Percentiles rank a stretch among this genome's conserved stretches.
Evolutionary conservation across 1,140 invertebrate species (phyloP).

Genomic region (Drosophila watanabei): DNA sequence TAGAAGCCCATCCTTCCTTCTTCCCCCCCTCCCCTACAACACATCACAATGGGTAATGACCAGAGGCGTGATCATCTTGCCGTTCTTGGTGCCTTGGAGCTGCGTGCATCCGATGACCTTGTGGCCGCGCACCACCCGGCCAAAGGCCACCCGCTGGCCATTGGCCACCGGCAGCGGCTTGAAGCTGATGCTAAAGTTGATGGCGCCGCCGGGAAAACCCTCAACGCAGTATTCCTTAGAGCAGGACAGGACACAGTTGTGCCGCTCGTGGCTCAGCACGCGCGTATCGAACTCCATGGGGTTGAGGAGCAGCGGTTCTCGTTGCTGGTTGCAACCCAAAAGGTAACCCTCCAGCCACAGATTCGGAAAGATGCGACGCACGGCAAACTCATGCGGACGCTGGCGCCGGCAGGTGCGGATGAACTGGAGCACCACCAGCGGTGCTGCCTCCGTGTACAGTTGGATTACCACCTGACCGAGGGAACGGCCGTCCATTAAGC

Average conservation of each 20-base stretch:
- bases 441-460: conserved; percentile 63
- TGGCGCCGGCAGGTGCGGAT: conserved; percentile 45
- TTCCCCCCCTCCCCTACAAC: conserved; percentile 6
- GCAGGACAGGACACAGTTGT: conserved; percentile 45
- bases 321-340: not conserved
- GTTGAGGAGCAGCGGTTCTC: not conserved
- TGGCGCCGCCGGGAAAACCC: conserved; percentile 45
- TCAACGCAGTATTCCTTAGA: conserved; percentile 48
- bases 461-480: conserved; percentile 57
- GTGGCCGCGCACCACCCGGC: conserved; percentile 44
- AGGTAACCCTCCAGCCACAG: conserved; percentile 65
- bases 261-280: conserved; percentile 40
- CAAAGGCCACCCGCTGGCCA: conserved; percentile 65
- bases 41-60: conserved; percentile 48
- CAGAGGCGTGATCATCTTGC: conserved; percentile 36
- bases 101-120: conserved; percentile 51
- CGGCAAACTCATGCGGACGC: conserved; percentile 31
- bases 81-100: conserved; percentile 46
- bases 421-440: conserved; percentile 59
- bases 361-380: conserved; percentile 46
- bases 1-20: not conserved
- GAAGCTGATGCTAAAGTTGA: conserved; percentile 65
- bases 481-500: conserved; percentile 26
- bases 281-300: conserved; percentile 54
- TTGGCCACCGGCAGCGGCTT: conserved; percentile 52